Percentiles rank a stretch among this genome's conserved stretches.
phyloP scores from a whole-genome alignment of 2,797 vertebrate genomes.

The Gobio occitaniae region DNA sequence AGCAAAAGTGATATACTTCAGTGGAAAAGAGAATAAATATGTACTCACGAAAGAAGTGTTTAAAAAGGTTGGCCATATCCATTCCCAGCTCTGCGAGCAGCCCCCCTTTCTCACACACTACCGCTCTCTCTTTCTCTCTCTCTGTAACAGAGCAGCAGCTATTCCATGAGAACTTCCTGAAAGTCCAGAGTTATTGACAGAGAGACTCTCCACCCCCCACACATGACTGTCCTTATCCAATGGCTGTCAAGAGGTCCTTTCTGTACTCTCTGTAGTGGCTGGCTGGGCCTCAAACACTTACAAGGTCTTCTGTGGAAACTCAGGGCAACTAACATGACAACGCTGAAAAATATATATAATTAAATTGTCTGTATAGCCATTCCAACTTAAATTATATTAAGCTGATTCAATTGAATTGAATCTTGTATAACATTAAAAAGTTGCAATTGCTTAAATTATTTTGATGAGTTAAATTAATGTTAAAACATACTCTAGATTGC shows the following conservation, averaged over 20 bases:
- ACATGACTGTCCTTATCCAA: conserved; percentile 67
- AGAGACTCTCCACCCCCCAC: conserved; percentile 73
- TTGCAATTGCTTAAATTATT: too few relatives aligned
- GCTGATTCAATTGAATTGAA: neutral
- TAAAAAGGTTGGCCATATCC: conserved; percentile 74
- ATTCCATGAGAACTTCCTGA: conserved; percentile 66
- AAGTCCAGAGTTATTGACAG: conserved; percentile 76
- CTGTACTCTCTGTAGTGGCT: conserved; percentile 16
- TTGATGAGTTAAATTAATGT: too few relatives aligned
- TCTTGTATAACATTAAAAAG: too few relatives aligned
- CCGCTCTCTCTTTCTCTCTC: conserved; percentile 41
- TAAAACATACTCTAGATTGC: too few relatives aligned
- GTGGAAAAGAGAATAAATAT: conserved; percentile 58
- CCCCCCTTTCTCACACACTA: conserved; percentile 29
- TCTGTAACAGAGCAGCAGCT: conserved; percentile 32
- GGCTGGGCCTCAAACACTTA: conserved; percentile 23
- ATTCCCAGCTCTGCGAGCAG: conserved; percentile 48
- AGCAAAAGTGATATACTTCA: neutral
- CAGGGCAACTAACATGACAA: neutral
- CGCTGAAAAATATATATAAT: neutral
- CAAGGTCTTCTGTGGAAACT: conserved; percentile 36
- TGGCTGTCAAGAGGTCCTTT: conserved; percentile 52
- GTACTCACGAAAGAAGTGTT: conserved; percentile 89
- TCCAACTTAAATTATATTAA: neutral
- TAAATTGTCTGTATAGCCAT: neutral